A percentile compares a stretch with the other conserved stretches of the same genome.
phyloP scores from a whole-genome alignment of 2,113 vertebrate genomes.

The Marmota flaviventris region DNA sequence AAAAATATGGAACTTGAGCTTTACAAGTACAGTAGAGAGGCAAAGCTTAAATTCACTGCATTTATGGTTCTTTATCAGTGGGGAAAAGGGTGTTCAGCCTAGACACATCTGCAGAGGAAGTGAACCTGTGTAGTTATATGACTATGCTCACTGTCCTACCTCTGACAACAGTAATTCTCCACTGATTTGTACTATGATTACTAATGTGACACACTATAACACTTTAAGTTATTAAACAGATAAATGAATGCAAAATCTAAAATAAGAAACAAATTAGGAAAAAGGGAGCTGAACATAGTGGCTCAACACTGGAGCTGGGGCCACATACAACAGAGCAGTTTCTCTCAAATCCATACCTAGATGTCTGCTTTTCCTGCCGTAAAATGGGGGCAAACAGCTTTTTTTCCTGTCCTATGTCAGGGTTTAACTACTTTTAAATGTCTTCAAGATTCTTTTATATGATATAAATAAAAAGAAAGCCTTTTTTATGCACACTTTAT shows the following conservation, averaged over 20 bases:
- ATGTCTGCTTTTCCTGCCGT: not conserved
- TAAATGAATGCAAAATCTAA: not conserved
- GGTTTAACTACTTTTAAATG: not conserved
- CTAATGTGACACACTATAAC: not conserved
- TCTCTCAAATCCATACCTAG: not conserved
- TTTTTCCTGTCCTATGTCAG: not conserved
- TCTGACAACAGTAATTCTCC: not conserved
- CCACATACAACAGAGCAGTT: no score
- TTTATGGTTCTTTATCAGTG: not conserved
- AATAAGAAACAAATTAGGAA: not conserved
- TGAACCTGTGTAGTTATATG: not conserved
- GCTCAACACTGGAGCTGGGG: not conserved
- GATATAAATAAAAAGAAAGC: not conserved
- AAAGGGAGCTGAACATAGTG: not conserved
- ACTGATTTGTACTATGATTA: not conserved
- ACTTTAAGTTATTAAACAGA: not conserved
- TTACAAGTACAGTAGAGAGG: not conserved
- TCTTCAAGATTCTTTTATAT: not conserved
- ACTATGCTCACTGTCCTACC: not conserved
- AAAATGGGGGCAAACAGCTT: not conserved
- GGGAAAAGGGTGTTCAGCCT: not conserved
- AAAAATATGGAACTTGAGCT: not conserved
- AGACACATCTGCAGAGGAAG: not conserved
- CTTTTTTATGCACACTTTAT: not conserved
- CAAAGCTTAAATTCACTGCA: not conserved